Percentiles rank a stretch among this genome's conserved stretches.
Evolutionary conservation across 2,888 invertebrate species (phyloP).

Genomic region (Drosophila hamatofila): DNA sequence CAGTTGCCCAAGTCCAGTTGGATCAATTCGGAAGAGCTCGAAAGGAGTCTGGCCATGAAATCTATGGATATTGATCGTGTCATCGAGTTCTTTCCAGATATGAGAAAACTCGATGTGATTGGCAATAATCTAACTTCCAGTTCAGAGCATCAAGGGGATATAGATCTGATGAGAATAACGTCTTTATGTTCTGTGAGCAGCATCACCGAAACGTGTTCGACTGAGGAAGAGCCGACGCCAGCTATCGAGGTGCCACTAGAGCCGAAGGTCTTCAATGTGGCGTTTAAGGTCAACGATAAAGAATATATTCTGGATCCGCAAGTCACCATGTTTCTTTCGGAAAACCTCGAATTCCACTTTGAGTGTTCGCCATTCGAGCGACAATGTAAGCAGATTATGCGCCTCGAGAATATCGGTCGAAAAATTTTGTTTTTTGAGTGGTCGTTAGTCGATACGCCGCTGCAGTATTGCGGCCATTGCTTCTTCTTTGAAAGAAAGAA

Average conservation of each 20-base stretch:
- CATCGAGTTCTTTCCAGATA: conserved; percentile 70
- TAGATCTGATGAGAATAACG: conserved; percentile 31
- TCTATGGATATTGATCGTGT: conserved; percentile 65
- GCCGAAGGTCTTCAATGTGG: conserved; percentile 11
- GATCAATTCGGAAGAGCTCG: conserved; percentile 66
- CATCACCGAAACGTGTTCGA: conserved; percentile 16
- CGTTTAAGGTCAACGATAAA: conserved; percentile 66
- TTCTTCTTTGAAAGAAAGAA: conserved; percentile 60
- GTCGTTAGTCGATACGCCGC: conserved; percentile 15
- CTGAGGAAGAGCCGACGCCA: not conserved
- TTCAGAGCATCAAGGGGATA: conserved; percentile 27
- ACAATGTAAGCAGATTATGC: conserved; percentile 56
- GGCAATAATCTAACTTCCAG: conserved; percentile 27
- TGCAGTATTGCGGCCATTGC: conserved; percentile 13
- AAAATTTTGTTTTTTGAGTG: conserved; percentile 65
- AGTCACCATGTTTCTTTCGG: fast-evolving
- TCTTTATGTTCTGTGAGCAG: conserved; percentile 58
- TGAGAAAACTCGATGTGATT: conserved; percentile 69
- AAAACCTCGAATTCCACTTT: conserved; percentile 41
- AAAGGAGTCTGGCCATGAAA: conserved; percentile 46
- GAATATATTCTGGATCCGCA: conserved; percentile 1
- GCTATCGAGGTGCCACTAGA: not conserved
- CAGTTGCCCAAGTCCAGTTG: conserved; percentile 38
- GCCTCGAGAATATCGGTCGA: conserved; percentile 73
- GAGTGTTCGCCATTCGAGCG: conserved; percentile 70